Percentiles rank a stretch among this genome's conserved stretches.
phyloP scores from a whole-genome alignment of 2,888 invertebrate genomes.

The Dicycla oo region DNA sequence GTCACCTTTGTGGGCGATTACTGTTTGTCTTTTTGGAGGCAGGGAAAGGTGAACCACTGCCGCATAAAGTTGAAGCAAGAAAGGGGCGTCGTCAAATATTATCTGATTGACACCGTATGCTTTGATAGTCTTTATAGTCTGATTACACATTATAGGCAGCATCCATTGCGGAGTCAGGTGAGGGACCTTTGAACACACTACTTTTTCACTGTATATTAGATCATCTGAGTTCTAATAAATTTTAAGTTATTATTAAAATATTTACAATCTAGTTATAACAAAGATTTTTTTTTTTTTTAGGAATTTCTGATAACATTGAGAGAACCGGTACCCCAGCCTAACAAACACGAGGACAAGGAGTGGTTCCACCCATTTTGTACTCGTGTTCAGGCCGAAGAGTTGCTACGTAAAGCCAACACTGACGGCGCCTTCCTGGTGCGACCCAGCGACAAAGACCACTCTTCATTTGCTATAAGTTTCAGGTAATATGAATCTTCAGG shows the following conservation, averaged over 20 bases:
- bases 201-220: not conserved
- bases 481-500: conserved; percentile 86
- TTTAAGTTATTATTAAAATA: not conserved
- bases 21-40: conserved; percentile 98
- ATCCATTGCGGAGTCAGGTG: conserved; percentile 96
- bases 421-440: conserved; percentile 99
- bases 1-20: conserved; percentile 99
- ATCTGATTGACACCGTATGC: conserved; percentile 95
- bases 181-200: conserved; percentile 52
- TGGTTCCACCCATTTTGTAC: conserved; percentile 97
- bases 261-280: not conserved
- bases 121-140: conserved; percentile 98
- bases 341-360: conserved; percentile 97
- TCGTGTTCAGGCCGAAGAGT: conserved; percentile 96
- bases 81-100: conserved; percentile 96
- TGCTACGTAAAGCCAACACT: conserved; percentile 94
- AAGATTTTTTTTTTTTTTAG: conserved; percentile 72
- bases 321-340: conserved; percentile 98
- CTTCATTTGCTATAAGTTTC: conserved; percentile 98
- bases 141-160: conserved; percentile 96
- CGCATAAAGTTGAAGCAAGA: conserved; percentile 97
- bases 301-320: conserved; percentile 96
- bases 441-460: conserved; percentile 96
- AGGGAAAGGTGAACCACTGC: conserved; percentile 97
- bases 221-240: not conserved